Percentiles rank a stretch among this genome's conserved stretches.
These are phyloP conservation scores for Uloborus diversus DNA, from an alignment of 1,140 invertebrate species.

Conservation along the genomic window DNA sequence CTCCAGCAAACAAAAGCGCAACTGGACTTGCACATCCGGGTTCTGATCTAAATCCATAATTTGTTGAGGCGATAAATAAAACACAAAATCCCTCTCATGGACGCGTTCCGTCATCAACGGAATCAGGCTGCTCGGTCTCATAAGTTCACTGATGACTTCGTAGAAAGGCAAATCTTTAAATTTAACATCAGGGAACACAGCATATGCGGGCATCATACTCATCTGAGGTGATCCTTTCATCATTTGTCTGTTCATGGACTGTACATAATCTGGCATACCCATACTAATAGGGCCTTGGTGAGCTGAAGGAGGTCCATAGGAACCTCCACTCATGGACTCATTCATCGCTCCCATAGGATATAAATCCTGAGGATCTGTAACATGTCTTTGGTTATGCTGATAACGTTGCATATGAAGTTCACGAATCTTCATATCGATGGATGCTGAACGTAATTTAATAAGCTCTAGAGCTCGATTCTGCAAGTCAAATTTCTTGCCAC, in stretches of 20 bases:
- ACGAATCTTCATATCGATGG: conserved; percentile 80
- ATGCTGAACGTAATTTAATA: conserved; percentile 75
- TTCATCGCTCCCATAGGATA: neutral
- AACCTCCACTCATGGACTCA: conserved; percentile 7
- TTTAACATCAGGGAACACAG: conserved; percentile 88
- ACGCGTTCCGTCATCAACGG: conserved; percentile 77
- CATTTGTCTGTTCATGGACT: conserved; percentile 14
- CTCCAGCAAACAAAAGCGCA: conserved; percentile 90
- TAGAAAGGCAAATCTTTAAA: conserved; percentile 93
- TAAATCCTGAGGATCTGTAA: conserved; percentile 10
- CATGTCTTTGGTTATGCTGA: neutral
- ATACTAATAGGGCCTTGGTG: neutral
- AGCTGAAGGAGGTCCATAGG: neutral
- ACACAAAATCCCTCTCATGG: conserved; percentile 85
- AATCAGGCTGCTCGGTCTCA: conserved; percentile 85
- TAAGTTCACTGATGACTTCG: conserved; percentile 84
- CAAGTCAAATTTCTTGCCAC: conserved; percentile 86
- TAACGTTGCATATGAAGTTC: conserved; percentile 73
- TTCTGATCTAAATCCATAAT: conserved; percentile 78
- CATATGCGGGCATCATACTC: conserved; percentile 63
- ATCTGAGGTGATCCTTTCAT: neutral
- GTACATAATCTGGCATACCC: neutral
- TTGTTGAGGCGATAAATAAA: conserved; percentile 91
- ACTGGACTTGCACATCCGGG: conserved; percentile 82
- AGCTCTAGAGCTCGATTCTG: conserved; percentile 81